phyloP scores from a whole-genome alignment of 2,888 invertebrate genomes.

The Adela reaumurella region DNA sequence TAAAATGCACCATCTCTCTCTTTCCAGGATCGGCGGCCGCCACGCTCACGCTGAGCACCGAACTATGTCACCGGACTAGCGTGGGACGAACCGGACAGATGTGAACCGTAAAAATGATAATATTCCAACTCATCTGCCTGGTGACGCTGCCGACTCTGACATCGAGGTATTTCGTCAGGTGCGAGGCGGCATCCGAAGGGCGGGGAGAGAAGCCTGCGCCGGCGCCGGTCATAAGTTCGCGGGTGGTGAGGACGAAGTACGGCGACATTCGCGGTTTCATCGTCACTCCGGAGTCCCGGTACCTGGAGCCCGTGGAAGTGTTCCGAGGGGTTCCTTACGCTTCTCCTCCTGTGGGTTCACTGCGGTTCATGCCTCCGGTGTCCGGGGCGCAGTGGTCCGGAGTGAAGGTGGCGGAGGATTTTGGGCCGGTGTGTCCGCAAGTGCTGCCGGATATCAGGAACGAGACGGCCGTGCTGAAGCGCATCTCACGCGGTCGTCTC shows the following conservation, averaged over 20 bases:
- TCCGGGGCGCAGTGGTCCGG: conserved; percentile 90
- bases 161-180: conserved; percentile 33
- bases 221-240: conserved; percentile 65
- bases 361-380: conserved; percentile 95
- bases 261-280: conserved; percentile 84
- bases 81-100: not conserved
- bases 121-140: conserved; percentile 41
- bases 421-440: conserved; percentile 92
- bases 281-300: conserved; percentile 75
- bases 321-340: conserved; percentile 94
- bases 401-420: conserved; percentile 80
- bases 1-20: not conserved
- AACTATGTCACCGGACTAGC: not conserved
- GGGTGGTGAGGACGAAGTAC: conserved; percentile 84
- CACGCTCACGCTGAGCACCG: not conserved
- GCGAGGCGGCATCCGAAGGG: conserved; percentile 33
- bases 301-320: conserved; percentile 85
- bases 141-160: conserved; percentile 49
- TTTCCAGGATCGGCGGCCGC: not conserved
- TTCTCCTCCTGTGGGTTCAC: conserved; percentile 81
- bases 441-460: conserved; percentile 81
- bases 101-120: conserved; percentile 41
- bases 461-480: conserved; percentile 75
- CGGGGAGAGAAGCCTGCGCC: conserved; percentile 48
- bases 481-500: conserved; percentile 84